These are phyloP conservation scores for Corythornis vintsioides DNA, from an alignment of 2,113 vertebrate species.

Conservation along the genomic window DNA sequence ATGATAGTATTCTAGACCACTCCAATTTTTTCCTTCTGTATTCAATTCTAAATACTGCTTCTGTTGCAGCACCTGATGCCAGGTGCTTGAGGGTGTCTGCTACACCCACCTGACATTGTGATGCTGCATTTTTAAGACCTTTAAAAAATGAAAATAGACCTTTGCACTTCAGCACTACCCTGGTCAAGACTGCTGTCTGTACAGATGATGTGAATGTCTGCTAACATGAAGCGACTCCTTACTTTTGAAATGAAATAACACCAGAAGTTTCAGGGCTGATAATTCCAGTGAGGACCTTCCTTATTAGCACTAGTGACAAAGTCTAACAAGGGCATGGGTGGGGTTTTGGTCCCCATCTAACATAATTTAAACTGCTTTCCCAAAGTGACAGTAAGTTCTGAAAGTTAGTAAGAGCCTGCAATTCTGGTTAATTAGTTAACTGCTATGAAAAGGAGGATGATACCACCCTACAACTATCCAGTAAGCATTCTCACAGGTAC, in stretches of 20 bases:
- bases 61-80: conserved; percentile 61
- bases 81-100: conserved; percentile 56
- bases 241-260: not conserved
- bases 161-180: not conserved
- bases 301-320: not conserved
- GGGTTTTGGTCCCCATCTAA: not conserved
- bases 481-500: not conserved
- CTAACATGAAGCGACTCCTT: not conserved
- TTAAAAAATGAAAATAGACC: conserved; percentile 51
- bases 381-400: not conserved
- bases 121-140: conserved; percentile 48
- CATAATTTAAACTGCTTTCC: not conserved
- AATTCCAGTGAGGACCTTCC: not conserved
- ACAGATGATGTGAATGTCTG: conserved; percentile 1
- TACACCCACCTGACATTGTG: conserved; percentile 39
- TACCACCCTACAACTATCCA: not conserved
- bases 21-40: not conserved
- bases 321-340: not conserved
- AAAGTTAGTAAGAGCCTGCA: not conserved
- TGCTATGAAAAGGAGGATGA: not conserved
- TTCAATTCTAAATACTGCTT: not conserved
- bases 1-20: not conserved
- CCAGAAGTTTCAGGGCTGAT: not conserved
- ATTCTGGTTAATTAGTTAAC: not conserved
- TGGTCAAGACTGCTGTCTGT: conserved; percentile 14